phyloP scores from a whole-genome alignment of 2,797 vertebrate genomes.

The Enoplosus armatus region DNA sequence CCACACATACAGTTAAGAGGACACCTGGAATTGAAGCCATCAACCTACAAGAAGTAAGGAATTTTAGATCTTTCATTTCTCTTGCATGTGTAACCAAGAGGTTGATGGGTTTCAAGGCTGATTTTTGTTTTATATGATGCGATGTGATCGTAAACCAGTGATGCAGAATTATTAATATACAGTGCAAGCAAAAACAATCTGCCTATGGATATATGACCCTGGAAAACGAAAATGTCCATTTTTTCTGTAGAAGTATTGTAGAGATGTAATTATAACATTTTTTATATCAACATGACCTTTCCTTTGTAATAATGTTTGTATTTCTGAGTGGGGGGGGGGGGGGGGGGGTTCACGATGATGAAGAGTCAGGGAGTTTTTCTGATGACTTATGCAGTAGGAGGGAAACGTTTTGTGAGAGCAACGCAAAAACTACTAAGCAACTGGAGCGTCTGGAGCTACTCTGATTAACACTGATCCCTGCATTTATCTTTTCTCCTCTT shows the following conservation, averaged over 20 bases:
- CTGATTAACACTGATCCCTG: conserved; percentile 8
- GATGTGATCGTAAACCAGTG: not conserved
- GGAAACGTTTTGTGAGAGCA: conserved; percentile 12
- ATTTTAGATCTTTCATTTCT: not conserved
- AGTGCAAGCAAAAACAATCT: not conserved
- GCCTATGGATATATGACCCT: not conserved
- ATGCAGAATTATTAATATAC: not conserved
- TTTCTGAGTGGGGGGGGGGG: too few relatives aligned
- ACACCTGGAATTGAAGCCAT: conserved; percentile 30
- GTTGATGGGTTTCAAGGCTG: not conserved
- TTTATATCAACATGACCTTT: not conserved
- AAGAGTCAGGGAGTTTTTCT: conserved; percentile 1
- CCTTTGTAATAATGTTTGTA: not conserved
- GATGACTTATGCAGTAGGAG: conserved; percentile 11
- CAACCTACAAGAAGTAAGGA: conserved; percentile 69
- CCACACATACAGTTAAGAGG: not conserved
- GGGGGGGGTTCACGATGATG: not conserved
- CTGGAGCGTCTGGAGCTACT: too few relatives aligned
- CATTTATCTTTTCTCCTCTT: not conserved
- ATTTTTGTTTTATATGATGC: not conserved
- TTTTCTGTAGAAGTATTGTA: not conserved
- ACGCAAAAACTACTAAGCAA: conserved; percentile 2
- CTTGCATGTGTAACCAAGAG: conserved; percentile 25
- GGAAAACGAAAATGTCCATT: not conserved
- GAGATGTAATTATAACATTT: not conserved